A percentile compares a stretch with the other conserved stretches of the same genome.
phyloP scores from a whole-genome alignment of 2,113 vertebrate genomes.

The Pardalotus punctatus region DNA sequence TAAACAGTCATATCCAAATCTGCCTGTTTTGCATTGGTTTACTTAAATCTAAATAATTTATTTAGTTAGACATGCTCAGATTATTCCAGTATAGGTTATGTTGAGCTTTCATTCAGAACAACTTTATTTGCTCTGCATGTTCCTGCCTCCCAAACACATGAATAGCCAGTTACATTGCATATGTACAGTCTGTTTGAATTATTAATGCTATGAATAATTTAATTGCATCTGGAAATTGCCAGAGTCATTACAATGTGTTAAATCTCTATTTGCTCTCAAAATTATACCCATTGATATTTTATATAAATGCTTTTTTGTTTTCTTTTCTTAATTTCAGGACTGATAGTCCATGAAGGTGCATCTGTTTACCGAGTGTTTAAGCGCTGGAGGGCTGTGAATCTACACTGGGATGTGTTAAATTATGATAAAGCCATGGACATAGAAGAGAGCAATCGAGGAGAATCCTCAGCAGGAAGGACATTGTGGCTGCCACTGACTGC shows the following conservation, averaged over 20 bases:
- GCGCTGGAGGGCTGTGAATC: conserved; percentile 92
- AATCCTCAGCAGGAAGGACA: conserved; percentile 80
- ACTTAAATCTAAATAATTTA: background rate
- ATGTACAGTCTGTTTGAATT: background rate
- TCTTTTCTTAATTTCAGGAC: conserved; percentile 66
- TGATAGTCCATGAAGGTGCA: conserved; percentile 93
- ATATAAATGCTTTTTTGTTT: background rate
- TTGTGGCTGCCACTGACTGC: conserved; percentile 87
- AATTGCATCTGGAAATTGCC: background rate
- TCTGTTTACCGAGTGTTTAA: conserved; percentile 93
- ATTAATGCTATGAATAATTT: background rate
- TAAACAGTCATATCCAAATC: background rate
- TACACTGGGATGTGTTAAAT: conserved; percentile 92
- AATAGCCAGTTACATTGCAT: background rate
- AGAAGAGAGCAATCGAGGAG: conserved; percentile 81
- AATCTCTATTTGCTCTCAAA: background rate
- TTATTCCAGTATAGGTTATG: background rate
- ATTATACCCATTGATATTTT: background rate
- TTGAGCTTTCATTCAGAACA: background rate
- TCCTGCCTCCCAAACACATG: background rate
- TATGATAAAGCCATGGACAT: conserved; percentile 91
- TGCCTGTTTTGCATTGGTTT: background rate
- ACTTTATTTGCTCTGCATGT: background rate
- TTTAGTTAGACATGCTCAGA: background rate
- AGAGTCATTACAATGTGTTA: background rate